Conservation (phyloP, 1,140 invertebrate species). For the Samia ricini region DNA sequence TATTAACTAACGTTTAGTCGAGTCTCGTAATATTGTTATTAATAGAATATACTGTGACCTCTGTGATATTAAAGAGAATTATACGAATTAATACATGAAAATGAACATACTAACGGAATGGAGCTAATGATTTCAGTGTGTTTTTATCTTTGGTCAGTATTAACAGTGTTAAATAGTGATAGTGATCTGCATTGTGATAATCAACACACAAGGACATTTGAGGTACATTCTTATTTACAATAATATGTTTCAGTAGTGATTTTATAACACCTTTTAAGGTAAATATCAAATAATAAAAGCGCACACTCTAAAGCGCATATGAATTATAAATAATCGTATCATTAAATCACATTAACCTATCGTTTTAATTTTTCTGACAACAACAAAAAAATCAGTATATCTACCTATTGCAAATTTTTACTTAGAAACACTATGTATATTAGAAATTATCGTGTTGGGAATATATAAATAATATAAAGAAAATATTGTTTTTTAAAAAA, state of each 20-base stretch:
- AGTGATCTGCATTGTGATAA: slow-evolving; percentile 72
- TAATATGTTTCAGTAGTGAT: not conserved
- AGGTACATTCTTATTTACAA: slow-evolving; percentile 43
- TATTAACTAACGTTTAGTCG: slow-evolving; percentile 23
- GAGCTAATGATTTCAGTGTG: slow-evolving; percentile 70
- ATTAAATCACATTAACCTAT: too few species aligned
- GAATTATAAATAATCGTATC: too few species aligned
- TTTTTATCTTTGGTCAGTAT: slow-evolving; percentile 50
- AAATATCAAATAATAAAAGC: not conserved
- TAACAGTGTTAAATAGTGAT: slow-evolving; percentile 72
- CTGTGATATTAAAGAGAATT: slow-evolving; percentile 44
- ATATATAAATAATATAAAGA: not conserved
- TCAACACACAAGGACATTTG: slow-evolving; percentile 54
- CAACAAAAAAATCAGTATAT: too few species aligned
- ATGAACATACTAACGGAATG: slow-evolving; percentile 67
- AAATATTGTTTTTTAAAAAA: not conserved
- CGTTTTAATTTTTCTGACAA: too few species aligned
- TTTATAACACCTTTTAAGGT: not conserved
- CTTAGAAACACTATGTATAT: too few species aligned
- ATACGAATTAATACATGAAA: slow-evolving; percentile 40
- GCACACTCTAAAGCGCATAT: too few species aligned
- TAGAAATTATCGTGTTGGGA: too few species aligned
- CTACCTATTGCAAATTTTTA: too few species aligned
- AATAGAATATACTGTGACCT: slow-evolving; percentile 36
- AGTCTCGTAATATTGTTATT: slow-evolving; percentile 19